Conservation (phyloP, 2,888 invertebrate species). For the Ophion ellenae region DNA sequence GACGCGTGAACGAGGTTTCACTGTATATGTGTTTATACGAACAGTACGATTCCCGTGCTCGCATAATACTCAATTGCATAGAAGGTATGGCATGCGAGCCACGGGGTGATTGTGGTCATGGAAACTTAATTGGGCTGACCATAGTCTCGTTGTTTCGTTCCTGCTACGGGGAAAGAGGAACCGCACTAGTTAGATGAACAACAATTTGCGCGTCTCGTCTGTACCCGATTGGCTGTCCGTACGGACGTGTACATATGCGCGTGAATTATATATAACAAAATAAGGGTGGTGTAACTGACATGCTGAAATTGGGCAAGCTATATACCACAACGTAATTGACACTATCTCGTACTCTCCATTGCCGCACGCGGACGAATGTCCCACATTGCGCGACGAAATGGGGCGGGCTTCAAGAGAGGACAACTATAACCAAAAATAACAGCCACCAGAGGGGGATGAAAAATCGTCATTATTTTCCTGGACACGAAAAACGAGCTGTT, state of each 20-base stretch:
- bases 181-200: conserved; percentile 26
- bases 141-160: conserved; percentile 26
- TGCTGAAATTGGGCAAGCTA: conserved; percentile 25
- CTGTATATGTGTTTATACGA: too few species aligned
- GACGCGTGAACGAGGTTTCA: too few species aligned
- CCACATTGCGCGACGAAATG: background rate
- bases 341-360: conserved; percentile 23
- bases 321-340: conserved; percentile 31
- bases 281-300: conserved; percentile 17
- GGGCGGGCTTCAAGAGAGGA: background rate
- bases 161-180: conserved; percentile 32
- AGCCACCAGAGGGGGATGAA: background rate
- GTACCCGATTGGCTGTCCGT: conserved; percentile 50
- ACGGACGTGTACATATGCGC: background rate
- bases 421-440: background rate
- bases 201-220: conserved; percentile 48
- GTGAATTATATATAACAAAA: background rate
- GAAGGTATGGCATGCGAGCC: conserved; percentile 13
- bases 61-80: conserved; percentile 10
- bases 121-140: conserved; percentile 58
- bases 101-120: conserved; percentile 48
- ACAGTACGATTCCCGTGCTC: background rate
- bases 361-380: conserved; percentile 15
- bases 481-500: background rate
- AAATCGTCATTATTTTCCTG: background rate